Evolutionary conservation across 35 echinoderm and acorn worm genomes (phyloP), one percentile per base, ranked within the genome.

Genomic region (Heliocidaris tuberculata): DNA sequence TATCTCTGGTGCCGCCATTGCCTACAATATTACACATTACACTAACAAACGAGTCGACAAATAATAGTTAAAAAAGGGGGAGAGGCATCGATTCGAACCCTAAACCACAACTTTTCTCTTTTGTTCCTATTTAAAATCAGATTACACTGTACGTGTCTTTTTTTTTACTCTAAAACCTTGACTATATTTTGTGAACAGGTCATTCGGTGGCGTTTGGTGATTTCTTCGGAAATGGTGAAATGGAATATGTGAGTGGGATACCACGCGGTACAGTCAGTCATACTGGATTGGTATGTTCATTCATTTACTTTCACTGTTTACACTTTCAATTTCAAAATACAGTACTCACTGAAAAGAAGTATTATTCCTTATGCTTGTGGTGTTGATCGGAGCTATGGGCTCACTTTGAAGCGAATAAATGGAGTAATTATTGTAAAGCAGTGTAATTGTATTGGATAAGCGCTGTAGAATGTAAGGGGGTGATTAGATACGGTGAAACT

Each of bases 161-260:
- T 42, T 42, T 42, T 42, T 0, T 42, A 42, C 35, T 42, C 35
- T 42, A 42, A 1, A 42, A 42, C 35, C 35, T 42, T 42, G 35
- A 42, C 35, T 42, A 42, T 42, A 42, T 42, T 42, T 42, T 42
- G 35, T 42, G 35, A 6, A 59, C 2, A 59, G 94, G 94, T 9
- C 88, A 88, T 49, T 59, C 92, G 16, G 95, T 96, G 7, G 13
- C 47, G 17, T 94, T 59, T 30, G 95, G 95, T 9, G 48, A 93
- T 29, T 96, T 96, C 85, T 86, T 86, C 31, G 85, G 94, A 85
- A 85, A 94, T 31, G 85, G 78, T 27, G 85, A 86, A 50, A 30
- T 15, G 3, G 94, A 94, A 29, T 50, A 50, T 59, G 50, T 93
- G 15, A 59, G 48, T 19, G 50, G 91, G 10, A 24, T 93, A 48